Percentiles rank a stretch among this genome's conserved stretches.
Evolutionary conservation across 2,888 invertebrate genomes (phyloP).

Genomic region (Drosophila incognita): DNA sequence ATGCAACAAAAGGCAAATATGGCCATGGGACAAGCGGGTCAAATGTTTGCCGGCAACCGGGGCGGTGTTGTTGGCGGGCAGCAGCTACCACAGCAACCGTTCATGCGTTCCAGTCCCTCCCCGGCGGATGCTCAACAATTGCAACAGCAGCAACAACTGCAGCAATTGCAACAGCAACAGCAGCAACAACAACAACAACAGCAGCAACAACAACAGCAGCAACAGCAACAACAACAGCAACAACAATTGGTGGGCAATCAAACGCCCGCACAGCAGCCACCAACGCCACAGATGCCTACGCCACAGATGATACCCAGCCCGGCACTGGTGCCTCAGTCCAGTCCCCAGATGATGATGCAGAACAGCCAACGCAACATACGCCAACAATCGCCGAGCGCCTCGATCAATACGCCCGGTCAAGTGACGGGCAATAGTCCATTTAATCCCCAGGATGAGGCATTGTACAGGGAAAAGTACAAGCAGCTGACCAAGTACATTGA

Average conservation of each 20-base stretch:
- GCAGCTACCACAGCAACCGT: conserved; percentile 88
- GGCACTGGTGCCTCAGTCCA: conserved; percentile 89
- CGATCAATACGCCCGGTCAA: conserved; percentile 91
- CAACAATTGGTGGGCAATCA: conserved; percentile 71
- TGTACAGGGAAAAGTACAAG: conserved; percentile 96
- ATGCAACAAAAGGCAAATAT: conserved; percentile 83
- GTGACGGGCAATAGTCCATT: conserved; percentile 87
- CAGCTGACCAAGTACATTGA: conserved; percentile 97
- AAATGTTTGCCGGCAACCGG: conserved; percentile 86
- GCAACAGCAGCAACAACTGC: conserved; percentile 81
- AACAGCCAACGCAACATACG: conserved; percentile 87
- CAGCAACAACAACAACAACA: conserved; percentile 77
- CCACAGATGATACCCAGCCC: conserved; percentile 90
- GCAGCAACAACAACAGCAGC: conserved; percentile 80
- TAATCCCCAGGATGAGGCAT: conserved; percentile 92
- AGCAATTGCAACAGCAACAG: conserved; percentile 86
- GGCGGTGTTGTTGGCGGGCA: conserved; percentile 86
- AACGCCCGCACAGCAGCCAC: conserved; percentile 83
- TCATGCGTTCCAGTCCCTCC: conserved; percentile 89
- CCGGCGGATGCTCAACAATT: conserved; percentile 82
- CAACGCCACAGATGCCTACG: conserved; percentile 81
- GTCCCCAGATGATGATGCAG: conserved; percentile 87
- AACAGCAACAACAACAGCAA: conserved; percentile 80
- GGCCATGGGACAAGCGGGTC: conserved; percentile 84
- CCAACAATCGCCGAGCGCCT: conserved; percentile 93